A percentile compares a stretch with the other conserved stretches of the same genome.
Evolutionary conservation across 2,113 vertebrate species (phyloP).

Genomic region (Heptranchias perlo): DNA sequence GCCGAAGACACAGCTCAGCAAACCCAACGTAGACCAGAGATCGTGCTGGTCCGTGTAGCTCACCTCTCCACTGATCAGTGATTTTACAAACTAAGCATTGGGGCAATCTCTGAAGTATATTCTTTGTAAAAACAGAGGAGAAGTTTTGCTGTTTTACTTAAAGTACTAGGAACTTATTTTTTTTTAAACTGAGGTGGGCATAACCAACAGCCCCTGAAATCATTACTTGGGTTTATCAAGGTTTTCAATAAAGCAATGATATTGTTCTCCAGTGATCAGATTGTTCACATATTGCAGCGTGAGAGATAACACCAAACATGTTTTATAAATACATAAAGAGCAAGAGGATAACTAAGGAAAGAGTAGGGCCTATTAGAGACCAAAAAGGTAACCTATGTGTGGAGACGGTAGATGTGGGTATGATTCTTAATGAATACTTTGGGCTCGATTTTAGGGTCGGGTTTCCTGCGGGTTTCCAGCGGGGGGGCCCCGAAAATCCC

Average conservation of each 20-base stretch:
- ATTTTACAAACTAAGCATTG: background rate
- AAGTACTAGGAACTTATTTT: background rate
- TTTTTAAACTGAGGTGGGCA: background rate
- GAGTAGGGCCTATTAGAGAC: too few relatives aligned
- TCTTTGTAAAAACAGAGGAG: background rate
- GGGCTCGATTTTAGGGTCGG: too few relatives aligned
- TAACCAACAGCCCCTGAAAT: background rate
- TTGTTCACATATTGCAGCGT: background rate
- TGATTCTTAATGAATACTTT: too few relatives aligned
- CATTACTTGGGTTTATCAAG: background rate
- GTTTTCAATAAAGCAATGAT: constrained; percentile 18
- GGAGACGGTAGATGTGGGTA: too few relatives aligned
- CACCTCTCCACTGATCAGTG: background rate
- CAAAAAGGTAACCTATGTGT: too few relatives aligned
- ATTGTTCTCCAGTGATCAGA: background rate
- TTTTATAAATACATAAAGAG: too few relatives aligned
- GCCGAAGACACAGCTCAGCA: background rate
- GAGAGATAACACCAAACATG: too few relatives aligned
- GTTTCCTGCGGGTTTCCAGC: too few relatives aligned
- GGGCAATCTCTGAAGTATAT: background rate
- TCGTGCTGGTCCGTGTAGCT: background rate
- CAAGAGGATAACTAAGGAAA: too few relatives aligned
- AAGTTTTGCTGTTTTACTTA: background rate
- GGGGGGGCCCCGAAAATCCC: too few relatives aligned
- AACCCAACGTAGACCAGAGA: background rate